Evolutionary conservation across 2,888 invertebrate species (phyloP), one percentile per base, ranked within the genome.

Genomic region (Physocephala rufipes): DNA sequence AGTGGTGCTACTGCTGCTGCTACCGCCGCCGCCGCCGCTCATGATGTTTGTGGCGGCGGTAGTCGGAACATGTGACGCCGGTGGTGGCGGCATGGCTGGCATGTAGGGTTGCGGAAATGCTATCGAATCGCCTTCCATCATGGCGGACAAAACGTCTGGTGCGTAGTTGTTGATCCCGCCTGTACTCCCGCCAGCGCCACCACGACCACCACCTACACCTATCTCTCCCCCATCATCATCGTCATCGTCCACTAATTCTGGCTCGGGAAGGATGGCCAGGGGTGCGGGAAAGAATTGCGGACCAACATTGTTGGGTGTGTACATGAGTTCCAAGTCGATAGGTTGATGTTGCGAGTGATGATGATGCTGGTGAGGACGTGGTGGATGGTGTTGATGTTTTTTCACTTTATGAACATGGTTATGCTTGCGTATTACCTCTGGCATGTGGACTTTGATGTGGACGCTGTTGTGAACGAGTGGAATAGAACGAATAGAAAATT

Each of bases 401-500:
- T 62, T 66, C 28, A 72, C 68, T 21, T 76, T 74, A 5, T 70
- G 71, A 69, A 53, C 36, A n/a, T 19, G 72, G 21, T 28, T 78
- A n/a, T 79, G 78, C 73, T 81, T 73, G 36, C 81, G 78, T 72
- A 78, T 77, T 63, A 79, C 51, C 55, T 82, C 80, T 68, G 81
- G 81, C 82, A 83, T 81, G 67, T 82, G 82, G 24, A 83, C 76
- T 47, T 84, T 82, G 55, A 83, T 83, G 74, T 83, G 82, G 2
- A 83, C 82, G 69, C 82, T 83, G 71, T 0, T 51, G 55, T 30
- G n/a, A n/a, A 49, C 24, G 3, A 24, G 21, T 16, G 13, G 13
- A 51, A 51, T 19, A 51, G n/a, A n/a, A n/a, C n/a, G n/a, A n/a
- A n/a, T n/a, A n/a, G n/a, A n/a, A n/a, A n/a, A n/a, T n/a, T n/a